Conservation (phyloP, 2,113 vertebrate genomes). For the Boulengeromyrus knoepffleri region DNA sequence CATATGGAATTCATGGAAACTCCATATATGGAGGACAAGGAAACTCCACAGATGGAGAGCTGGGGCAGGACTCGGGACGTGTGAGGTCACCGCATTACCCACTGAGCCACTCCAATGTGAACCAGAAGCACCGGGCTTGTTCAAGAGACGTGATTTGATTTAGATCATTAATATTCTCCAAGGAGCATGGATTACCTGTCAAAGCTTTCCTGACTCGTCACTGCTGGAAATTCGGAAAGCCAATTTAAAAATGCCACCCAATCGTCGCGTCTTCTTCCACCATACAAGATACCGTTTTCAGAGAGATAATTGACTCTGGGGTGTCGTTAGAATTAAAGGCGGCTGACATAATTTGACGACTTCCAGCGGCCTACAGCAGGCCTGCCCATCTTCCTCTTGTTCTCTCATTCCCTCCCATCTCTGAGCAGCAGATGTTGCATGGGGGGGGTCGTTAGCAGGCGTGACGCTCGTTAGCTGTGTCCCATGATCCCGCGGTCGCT, state of each 20-base stretch:
- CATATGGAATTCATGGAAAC: not conserved
- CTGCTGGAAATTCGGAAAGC: not conserved
- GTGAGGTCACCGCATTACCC: not conserved
- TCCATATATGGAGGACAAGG: too few relatives aligned
- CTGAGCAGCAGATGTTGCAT: not conserved
- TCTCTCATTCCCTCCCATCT: not conserved
- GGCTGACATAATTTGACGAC: not conserved
- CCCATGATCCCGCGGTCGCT: not conserved
- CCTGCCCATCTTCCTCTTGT: not conserved
- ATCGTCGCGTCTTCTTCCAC: not conserved
- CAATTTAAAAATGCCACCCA: constrained; percentile 9
- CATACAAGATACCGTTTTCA: not conserved
- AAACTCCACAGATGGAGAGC: not conserved
- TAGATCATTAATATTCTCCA: constrained; percentile 5
- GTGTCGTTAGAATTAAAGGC: not conserved
- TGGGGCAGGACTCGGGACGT: not conserved
- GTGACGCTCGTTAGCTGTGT: not conserved
- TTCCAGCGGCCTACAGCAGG: not conserved
- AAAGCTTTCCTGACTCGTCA: not conserved
- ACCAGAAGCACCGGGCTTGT: not conserved
- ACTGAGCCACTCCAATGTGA: not conserved
- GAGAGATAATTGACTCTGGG: constrained; percentile 10
- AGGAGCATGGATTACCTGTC: constrained; percentile 3
- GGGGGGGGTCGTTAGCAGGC: not conserved
- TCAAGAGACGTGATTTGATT: constrained; percentile 2